Conservation (phyloP, 1,140 invertebrate species). For the Lethocerus indicus region DNA sequence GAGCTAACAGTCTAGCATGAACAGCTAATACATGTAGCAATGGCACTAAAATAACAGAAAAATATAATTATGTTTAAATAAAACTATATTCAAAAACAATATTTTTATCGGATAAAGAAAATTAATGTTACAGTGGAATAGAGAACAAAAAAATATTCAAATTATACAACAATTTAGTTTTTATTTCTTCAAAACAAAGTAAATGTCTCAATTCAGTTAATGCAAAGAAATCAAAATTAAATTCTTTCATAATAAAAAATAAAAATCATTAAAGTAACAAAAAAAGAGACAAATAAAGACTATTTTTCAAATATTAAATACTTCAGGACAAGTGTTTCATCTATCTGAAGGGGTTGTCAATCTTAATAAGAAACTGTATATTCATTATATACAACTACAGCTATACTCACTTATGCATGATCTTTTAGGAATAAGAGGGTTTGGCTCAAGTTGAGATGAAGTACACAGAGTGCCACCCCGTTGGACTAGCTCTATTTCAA, state of each 20-base stretch:
- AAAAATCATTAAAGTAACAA: not conserved
- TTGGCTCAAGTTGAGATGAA: conserved; percentile 26
- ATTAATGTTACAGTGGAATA: not conserved
- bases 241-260: too few relatives aligned
- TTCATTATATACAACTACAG: too few relatives aligned
- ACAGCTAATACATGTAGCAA: conserved; percentile 73
- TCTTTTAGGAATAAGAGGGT: conserved; percentile 52
- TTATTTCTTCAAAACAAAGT: too few relatives aligned
- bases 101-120: too few relatives aligned
- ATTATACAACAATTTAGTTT: too few relatives aligned
- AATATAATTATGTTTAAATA: conserved; percentile 12
- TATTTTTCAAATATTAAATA: not conserved
- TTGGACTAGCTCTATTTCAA: conserved; percentile 82
- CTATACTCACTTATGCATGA: conserved; percentile 62
- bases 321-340: too few relatives aligned
- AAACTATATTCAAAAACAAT: too few relatives aligned
- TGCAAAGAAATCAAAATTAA: too few relatives aligned
- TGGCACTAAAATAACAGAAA: conserved; percentile 42
- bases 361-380: too few relatives aligned
- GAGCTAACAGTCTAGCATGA: conserved; percentile 54
- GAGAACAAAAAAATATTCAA: not conserved
- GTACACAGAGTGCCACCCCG: conserved; percentile 57
- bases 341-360: too few relatives aligned
- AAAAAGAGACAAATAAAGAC: not conserved
- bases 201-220: too few relatives aligned